Evolutionary conservation across 2,113 vertebrate genomes (phyloP), one percentile per base, ranked within the genome.

Genomic region (Rhynchomys soricoides): DNA sequence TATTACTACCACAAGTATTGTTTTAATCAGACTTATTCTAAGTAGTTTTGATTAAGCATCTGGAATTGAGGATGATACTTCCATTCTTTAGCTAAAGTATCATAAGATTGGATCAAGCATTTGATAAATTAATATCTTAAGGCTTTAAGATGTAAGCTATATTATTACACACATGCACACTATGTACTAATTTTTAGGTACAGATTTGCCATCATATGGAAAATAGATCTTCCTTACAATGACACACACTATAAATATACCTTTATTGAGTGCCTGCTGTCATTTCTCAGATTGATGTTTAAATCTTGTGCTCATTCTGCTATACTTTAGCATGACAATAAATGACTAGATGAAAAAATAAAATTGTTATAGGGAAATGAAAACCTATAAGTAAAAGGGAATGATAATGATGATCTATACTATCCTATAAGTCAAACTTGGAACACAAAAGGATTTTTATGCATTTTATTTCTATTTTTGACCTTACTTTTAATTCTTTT

Each of bases 21-120:
- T 73, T 96, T 86, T 94, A 71, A 93, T 93, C 29, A 89, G 34
- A 87, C 31, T 75, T 62, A 50, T 55, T 83, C 90, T 79, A 75
- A 62, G 70, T 91, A 68, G 68, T 94, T 93, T 75, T 73, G n/a
- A 91, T 79, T 96, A 50, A 77, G 34, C 52, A 89, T 71, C 37
- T 95, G 31, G 34, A 74, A 85, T 83, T 77, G 7, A 17, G 15
- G 37, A 48, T 64, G 17, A 43, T 86, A 50, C 13, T 31, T 64
- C 92, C 24, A 86, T 19, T 82, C 87, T 22, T 73, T 95, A 85
- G 15, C 43, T 91, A 89, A 89, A 66, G 7, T 1, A 78, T 62
- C 31, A 81, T 2, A 89, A 24, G 29, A 82, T 12, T 90, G n/a
- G 55, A 78, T 93, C 34, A 91, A 94, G 21, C 12, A 93, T 96